Percentiles rank a stretch among this genome's conserved stretches.
These are phyloP conservation scores for Stenurella melanura DNA, from an alignment of 2,888 invertebrate species.

Conservation along the genomic window DNA sequence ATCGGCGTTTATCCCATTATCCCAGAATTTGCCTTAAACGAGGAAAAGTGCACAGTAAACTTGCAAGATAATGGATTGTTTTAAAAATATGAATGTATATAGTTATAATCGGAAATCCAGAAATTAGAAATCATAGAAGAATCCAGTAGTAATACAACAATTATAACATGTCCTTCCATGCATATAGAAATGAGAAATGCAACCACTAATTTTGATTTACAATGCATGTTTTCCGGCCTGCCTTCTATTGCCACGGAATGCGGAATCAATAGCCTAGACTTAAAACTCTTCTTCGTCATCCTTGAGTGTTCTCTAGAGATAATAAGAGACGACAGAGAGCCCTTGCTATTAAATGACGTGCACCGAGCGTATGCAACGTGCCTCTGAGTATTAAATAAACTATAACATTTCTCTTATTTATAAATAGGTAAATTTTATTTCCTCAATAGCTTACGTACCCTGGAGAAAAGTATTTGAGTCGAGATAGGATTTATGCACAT, in stretches of 20 bases:
- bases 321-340: not conserved
- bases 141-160: not conserved
- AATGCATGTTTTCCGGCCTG: conserved; percentile 3
- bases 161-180: not conserved
- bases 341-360: not conserved
- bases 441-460: too few species aligned
- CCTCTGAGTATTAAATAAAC: not conserved
- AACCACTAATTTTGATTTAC: not conserved
- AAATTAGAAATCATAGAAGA: not conserved
- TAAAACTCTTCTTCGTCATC: not conserved
- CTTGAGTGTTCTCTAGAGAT: conserved; percentile 3
- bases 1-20: too few species aligned
- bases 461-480: too few species aligned
- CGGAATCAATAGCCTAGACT: conserved; percentile 1
- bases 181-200: not conserved
- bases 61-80: not conserved
- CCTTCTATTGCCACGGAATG: not conserved
- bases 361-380: not conserved
- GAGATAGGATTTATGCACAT: too few species aligned
- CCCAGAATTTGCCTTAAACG: too few species aligned
- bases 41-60: too few species aligned
- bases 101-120: not conserved
- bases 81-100: not conserved
- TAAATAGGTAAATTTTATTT: too few species aligned
- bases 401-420: not conserved